A percentile compares a stretch with the other conserved stretches of the same genome.
Evolutionary conservation across 2,888 invertebrate genomes (phyloP).

Genomic region (Drosophila paranaensis): DNA sequence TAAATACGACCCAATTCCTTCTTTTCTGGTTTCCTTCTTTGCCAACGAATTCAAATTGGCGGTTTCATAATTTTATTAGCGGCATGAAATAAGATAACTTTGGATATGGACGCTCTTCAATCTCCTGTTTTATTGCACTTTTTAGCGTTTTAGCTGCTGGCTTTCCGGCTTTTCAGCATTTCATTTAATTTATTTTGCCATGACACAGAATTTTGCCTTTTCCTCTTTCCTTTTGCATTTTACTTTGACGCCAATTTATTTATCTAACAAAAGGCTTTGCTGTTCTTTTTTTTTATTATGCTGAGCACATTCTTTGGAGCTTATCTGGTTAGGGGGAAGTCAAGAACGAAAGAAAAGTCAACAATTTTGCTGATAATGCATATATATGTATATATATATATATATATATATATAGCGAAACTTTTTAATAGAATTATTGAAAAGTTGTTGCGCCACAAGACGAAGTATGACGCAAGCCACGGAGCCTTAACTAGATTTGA

Average conservation of each 20-base stretch:
- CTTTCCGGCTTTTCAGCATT: background rate
- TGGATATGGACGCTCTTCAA: background rate
- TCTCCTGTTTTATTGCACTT: slow-evolving; percentile 12
- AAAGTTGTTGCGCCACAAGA: slow-evolving; percentile 28
- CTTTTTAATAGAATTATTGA: slow-evolving; percentile 39
- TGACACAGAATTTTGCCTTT: slow-evolving; percentile 8
- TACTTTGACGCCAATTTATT: slow-evolving; percentile 41
- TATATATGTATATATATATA: slow-evolving; percentile 25
- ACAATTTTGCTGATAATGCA: slow-evolving; percentile 62
- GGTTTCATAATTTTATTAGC: slow-evolving; percentile 1
- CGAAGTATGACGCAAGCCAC: slow-evolving; percentile 15
- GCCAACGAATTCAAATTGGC: background rate
- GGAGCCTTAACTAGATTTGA: background rate
- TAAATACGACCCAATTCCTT: background rate
- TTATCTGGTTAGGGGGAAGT: slow-evolving; percentile 45
- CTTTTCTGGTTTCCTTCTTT: background rate
- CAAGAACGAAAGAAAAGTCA: slow-evolving; percentile 21
- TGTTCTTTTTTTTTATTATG: slow-evolving; percentile 3
- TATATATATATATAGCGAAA: slow-evolving; percentile 29
- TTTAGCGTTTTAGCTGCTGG: slow-evolving; percentile 4
- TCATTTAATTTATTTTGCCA: background rate
- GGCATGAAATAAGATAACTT: background rate
- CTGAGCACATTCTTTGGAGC: slow-evolving; percentile 38
- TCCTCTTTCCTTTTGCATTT: slow-evolving; percentile 4
- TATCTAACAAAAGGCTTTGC: slow-evolving; percentile 36